These are phyloP conservation scores for Bradypodion ventrale DNA, from an alignment of 2,797 vertebrate genomes.

Conservation along the genomic window DNA sequence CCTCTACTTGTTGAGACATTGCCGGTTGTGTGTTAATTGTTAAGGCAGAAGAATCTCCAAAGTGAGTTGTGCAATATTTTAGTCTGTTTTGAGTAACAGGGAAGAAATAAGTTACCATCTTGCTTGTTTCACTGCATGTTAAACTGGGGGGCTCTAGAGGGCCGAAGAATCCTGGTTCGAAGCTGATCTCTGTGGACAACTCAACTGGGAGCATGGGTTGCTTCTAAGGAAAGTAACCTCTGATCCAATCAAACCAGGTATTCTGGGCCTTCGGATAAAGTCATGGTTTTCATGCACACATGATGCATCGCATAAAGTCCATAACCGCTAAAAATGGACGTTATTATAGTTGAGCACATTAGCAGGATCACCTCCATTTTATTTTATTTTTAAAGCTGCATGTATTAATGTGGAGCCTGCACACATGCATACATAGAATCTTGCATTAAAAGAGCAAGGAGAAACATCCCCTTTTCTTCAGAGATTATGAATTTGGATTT, in stretches of 20 bases:
- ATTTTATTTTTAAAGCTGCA: background rate
- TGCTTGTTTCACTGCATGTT: too few relatives aligned
- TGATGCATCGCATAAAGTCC: too few relatives aligned
- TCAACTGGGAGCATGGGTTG: background rate
- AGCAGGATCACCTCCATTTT: background rate
- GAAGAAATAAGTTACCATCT: too few relatives aligned
- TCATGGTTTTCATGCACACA: too few relatives aligned
- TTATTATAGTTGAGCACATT: background rate
- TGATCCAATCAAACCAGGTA: background rate
- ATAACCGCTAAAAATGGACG: too few relatives aligned
- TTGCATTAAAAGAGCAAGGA: background rate
- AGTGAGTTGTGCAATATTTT: background rate
- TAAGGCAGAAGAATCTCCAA: background rate
- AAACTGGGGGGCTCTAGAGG: too few relatives aligned
- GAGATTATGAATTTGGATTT: too few relatives aligned
- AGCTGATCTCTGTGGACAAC: background rate
- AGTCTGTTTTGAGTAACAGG: background rate
- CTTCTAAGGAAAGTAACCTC: background rate
- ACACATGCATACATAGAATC: background rate
- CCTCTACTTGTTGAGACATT: conserved; percentile 22
- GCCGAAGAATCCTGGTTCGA: background rate
- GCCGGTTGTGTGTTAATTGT: conserved; percentile 26
- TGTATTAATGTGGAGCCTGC: background rate
- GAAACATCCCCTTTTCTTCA: background rate
- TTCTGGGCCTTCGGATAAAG: background rate